Base-by-base conservation (phyloP, 2,113 vertebrate genomes). In the Holacanthus passer region DNA sequence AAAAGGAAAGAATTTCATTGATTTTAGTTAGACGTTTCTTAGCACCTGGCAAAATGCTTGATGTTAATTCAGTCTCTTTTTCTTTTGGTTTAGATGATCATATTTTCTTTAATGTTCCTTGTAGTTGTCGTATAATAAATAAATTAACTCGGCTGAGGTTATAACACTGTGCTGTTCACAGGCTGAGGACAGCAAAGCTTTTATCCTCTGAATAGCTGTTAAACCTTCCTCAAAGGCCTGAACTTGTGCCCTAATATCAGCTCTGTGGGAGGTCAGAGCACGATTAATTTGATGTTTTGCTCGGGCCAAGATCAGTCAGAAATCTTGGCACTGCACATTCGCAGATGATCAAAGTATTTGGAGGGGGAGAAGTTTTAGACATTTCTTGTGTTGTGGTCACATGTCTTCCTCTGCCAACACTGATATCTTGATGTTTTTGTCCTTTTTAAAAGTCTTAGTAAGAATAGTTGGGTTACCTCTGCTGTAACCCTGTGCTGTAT, bases 251-350 rank as follows among this genome's bases (percentile, higher is more conserved):
- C 66, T 77, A 14, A 72, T 77, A 77, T 71, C 84, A 79, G 55
- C 24, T 79, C 73, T 50, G 71, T 75, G 60, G 85, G 89, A 87
- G 88, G 90, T 82, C 77, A 71, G 79, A 47, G 64, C 59, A 47
- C 80, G 81, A 81, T 88, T 90, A 77, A 83, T 78, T 74, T 81
- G 53, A 85, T 88, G 81, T 90, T 88, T 83, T 81, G 19, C 67
- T 87, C 60, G 0, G 77, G 62, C 82, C 56, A 13, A 73, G 85
- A 84, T 90, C 88, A 85, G 64, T 86, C 8, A 11, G 58, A 77
- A 80, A 65, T 72, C 59, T 83, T 69, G 52, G 66, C 43, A 0
- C 76, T 43, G 67, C 73, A 65, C 65, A 73, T 81, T 88, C 31
- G 35, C 43, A 65, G 19, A 74, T 56, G 69, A 91, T 91, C 80